A percentile compares a stretch with the other conserved stretches of the same genome.
phyloP scores from a whole-genome alignment of 2,113 vertebrate genomes.

The Perca fluviatilis region DNA sequence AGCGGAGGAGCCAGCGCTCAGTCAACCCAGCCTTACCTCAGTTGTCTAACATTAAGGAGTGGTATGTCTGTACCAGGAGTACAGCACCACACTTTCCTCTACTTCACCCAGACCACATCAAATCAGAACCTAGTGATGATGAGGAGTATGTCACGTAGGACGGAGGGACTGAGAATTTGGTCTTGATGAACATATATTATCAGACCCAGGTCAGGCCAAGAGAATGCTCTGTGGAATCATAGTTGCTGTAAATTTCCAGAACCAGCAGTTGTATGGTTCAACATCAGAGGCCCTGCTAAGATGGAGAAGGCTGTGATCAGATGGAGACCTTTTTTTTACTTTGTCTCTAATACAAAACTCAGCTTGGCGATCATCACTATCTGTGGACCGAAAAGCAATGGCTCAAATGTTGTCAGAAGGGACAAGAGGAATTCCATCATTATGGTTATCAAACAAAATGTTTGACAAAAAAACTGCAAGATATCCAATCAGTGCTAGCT shows the following conservation, averaged over 20 bases:
- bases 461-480: slow-evolving; percentile 18
- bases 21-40: slow-evolving; percentile 90
- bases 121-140: slow-evolving; percentile 77
- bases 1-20: slow-evolving; percentile 68
- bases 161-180: not conserved
- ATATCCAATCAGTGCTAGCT: slow-evolving; percentile 46
- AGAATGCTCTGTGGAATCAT: slow-evolving; percentile 44
- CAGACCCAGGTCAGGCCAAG: slow-evolving; percentile 46
- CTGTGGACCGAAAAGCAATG: slow-evolving; percentile 31
- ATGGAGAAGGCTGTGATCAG: slow-evolving; percentile 17
- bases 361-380: not conserved
- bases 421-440: slow-evolving; percentile 15
- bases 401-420: slow-evolving; percentile 1
- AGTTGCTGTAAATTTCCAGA: slow-evolving; percentile 47
- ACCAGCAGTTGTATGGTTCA: slow-evolving; percentile 48
- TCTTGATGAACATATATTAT: slow-evolving; percentile 19
- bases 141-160: slow-evolving; percentile 79
- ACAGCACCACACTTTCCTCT: slow-evolving; percentile 72
- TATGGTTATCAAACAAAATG: slow-evolving; percentile 28
- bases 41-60: slow-evolving; percentile 97
- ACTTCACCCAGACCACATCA: slow-evolving; percentile 78
- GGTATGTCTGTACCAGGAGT: slow-evolving; percentile 95
- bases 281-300: slow-evolving; percentile 18
- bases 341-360: slow-evolving; percentile 8
- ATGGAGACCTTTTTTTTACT: not conserved